A percentile compares a stretch with the other conserved stretches of the same genome.
Evolutionary conservation across 2,888 invertebrate species (phyloP).

Genomic region (Drosophila rubida): DNA sequence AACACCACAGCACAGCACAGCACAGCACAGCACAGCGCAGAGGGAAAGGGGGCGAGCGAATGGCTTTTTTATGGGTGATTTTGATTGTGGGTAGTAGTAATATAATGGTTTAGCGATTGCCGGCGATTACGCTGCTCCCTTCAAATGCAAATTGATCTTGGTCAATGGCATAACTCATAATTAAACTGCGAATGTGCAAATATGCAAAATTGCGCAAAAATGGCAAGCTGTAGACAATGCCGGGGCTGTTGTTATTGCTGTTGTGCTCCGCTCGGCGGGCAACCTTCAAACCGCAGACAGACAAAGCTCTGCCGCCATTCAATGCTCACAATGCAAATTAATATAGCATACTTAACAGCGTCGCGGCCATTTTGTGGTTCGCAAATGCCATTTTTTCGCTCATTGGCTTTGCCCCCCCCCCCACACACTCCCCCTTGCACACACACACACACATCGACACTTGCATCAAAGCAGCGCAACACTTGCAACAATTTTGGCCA

Average conservation of each 20-base stretch:
- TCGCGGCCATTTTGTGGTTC: conserved; percentile 60
- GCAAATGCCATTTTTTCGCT: conserved; percentile 40
- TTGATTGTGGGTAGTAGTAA: conserved; percentile 26
- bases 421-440: not conserved
- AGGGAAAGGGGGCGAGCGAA: not conserved
- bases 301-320: conserved; percentile 45
- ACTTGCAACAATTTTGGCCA: conserved; percentile 69
- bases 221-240: conserved; percentile 20
- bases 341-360: conserved; percentile 76
- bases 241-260: conserved; percentile 12
- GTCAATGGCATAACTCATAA: conserved; percentile 27
- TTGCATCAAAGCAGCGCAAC: conserved; percentile 64
- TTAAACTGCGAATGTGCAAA: conserved; percentile 33
- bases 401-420: not conserved
- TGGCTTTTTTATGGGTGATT: not conserved
- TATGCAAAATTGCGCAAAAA: not conserved
- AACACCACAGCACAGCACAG: conserved; percentile 42
- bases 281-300: conserved; percentile 60
- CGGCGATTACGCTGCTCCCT: conserved; percentile 32
- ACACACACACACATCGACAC: conserved; percentile 38
- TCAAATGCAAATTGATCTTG: conserved; percentile 20
- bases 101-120: conserved; percentile 42
- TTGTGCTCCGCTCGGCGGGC: not conserved
- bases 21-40: conserved; percentile 12
- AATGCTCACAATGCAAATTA: conserved; percentile 70